Conservation (phyloP, 2,113 vertebrate species). For the Trochalopteron elliotii region DNA sequence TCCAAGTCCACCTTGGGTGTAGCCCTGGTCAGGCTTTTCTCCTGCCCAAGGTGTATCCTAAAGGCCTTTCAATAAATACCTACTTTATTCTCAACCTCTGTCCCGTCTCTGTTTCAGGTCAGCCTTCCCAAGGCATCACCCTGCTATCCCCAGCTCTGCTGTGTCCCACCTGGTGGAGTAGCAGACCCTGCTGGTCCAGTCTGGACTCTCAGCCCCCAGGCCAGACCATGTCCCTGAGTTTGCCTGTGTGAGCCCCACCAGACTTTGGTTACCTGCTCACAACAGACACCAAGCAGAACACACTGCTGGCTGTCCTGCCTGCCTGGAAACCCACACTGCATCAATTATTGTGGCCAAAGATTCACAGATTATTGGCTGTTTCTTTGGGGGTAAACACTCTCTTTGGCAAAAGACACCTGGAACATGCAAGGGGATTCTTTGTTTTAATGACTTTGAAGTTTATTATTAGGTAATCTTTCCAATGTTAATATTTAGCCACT, state of each 20-base stretch:
- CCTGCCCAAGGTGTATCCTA: background rate
- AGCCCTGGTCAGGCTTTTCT: background rate
- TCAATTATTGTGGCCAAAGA: rapidly evolving
- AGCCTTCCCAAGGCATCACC: background rate
- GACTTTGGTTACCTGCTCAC: background rate
- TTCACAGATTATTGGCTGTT: background rate
- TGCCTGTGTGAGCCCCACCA: background rate
- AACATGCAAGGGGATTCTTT: background rate
- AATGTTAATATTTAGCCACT: background rate
- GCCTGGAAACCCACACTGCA: rapidly evolving
- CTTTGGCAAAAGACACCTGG: background rate
- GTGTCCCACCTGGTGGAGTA: rapidly evolving
- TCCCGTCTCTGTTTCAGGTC: background rate
- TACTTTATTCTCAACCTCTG: background rate
- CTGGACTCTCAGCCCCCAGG: background rate
- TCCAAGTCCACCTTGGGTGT: background rate
- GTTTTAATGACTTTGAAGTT: background rate
- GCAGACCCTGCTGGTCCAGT: background rate
- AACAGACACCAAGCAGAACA: rapidly evolving
- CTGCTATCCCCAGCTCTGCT: background rate
- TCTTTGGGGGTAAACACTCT: background rate
- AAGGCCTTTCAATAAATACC: background rate
- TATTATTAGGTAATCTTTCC: background rate
- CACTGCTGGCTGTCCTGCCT: background rate
- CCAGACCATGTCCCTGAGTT: background rate